Evolutionary conservation across 2,113 vertebrate species (phyloP), one percentile per base, ranked within the genome.

Genomic region (Calyptommatus sinebrachiatus): DNA sequence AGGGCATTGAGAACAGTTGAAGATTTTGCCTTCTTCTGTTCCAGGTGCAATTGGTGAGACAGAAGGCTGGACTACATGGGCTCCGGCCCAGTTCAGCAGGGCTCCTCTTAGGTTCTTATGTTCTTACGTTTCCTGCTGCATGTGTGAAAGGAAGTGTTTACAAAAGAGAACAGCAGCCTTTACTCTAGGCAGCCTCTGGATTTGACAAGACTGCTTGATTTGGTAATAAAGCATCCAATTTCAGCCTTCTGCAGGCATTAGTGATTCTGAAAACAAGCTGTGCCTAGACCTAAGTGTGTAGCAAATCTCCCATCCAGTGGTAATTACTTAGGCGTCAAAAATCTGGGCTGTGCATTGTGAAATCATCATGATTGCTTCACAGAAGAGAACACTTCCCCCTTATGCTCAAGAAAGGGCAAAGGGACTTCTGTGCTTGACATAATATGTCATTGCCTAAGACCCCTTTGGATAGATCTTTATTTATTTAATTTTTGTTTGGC

Each of bases 321-420:
- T 77, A 68, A 77, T 77, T 77, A 65, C 76, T 68, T 21, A 16
- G 22, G 66, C 28, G 8, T 29, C 76, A 68, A 28, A 69, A 67
- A 68, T 68, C 63, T 35, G 28, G 46, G 22, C 3, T 18, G 35
- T 10, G 21, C 46, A 68, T 77, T 69, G 60, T 41, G 41, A 28
- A 26, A n/a, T 60, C 21, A 69, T 78, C 35, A 41, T 10, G 10
- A 5, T 35, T 9, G 5, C 63, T 22, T 28, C 29, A 31, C 18
- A 46, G 46, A 53, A 41, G 12, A 18, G 18, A 41, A 7, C 35
- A 8, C 21, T 16, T 67, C 24, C 21, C n/a, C n/a, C 8, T 28
- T 6, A 5, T 24, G 48, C 20, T 22, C 11, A 4, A 7, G 41
- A 76, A 65, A 9, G 2, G 21, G 26, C 1, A 1, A 3, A 1